phyloP scores from a whole-genome alignment of 2,797 vertebrate species.

The Naso thynnoides region DNA sequence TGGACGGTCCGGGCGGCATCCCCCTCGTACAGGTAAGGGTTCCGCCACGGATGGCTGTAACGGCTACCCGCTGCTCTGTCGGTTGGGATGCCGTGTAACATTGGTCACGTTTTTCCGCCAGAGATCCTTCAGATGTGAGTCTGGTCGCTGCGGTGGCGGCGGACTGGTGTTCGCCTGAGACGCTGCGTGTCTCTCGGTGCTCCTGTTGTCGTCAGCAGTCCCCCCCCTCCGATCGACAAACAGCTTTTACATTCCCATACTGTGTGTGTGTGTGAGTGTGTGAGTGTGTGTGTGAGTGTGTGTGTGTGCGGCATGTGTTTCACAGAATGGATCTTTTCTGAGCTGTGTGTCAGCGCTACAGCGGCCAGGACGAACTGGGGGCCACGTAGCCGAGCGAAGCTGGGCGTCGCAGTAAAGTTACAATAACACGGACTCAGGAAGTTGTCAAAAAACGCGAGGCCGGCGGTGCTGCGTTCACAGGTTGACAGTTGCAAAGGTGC shows the following conservation, averaged over 20 bases:
- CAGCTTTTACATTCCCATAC: constrained; percentile 32
- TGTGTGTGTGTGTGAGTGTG: not conserved
- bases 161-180: not conserved
- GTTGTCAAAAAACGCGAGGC: constrained; percentile 40
- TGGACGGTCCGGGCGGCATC: constrained; percentile 66
- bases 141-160: not conserved
- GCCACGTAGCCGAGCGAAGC: constrained; percentile 59
- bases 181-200: constrained; percentile 12
- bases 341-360: not conserved
- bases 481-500: constrained; percentile 22
- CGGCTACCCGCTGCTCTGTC: not conserved
- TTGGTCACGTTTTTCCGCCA: not conserved
- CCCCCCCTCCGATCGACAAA: not conserved
- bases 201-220: not conserved
- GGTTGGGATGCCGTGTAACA: not conserved
- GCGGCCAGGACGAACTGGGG: not conserved
- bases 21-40: constrained; percentile 60
- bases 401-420: constrained; percentile 51
- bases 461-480: constrained; percentile 52
- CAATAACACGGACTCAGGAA: constrained; percentile 61
- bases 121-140: constrained; percentile 12
- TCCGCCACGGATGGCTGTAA: constrained; percentile 6
- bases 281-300: not conserved
- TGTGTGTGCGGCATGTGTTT: not conserved
- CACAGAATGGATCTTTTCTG: constrained; percentile 5